Evolutionary conservation across 2,797 vertebrate genomes (phyloP).

Genomic region (Masticophis lateralis): DNA sequence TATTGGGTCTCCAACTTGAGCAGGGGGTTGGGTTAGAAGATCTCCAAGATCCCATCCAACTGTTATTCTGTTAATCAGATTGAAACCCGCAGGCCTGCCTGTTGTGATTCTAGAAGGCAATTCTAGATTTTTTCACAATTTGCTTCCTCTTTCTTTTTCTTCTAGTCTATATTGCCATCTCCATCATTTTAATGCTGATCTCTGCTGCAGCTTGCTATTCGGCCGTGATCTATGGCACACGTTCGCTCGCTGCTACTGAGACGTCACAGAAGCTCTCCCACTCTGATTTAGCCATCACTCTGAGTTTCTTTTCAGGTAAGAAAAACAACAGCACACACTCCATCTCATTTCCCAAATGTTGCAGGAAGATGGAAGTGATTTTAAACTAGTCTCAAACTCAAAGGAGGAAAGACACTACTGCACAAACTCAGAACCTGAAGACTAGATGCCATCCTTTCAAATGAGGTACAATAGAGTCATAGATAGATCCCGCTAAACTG

Average conservation of each 20-base stretch:
- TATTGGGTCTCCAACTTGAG: neutral
- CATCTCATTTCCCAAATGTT: neutral
- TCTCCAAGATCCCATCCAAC: neutral
- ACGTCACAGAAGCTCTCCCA: neutral
- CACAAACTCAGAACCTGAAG: neutral
- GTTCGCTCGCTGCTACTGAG: neutral
- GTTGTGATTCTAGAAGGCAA: neutral
- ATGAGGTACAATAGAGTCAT: too few relatives aligned
- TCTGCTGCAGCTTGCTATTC: neutral
- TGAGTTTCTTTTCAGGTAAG: slow-evolving; percentile 12
- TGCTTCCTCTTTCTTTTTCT: neutral
- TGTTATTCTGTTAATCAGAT: neutral
- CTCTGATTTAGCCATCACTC: neutral
- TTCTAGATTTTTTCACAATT: neutral
- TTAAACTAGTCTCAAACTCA: neutral
- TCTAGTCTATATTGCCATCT: slow-evolving; percentile 38
- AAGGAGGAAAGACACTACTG: neutral
- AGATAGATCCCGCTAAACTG: neutral
- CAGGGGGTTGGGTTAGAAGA: neutral
- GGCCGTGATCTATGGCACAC: slow-evolving; percentile 3
- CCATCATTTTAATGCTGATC: slow-evolving; percentile 14
- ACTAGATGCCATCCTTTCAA: neutral
- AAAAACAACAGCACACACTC: neutral
- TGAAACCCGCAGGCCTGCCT: neutral
- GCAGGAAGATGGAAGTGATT: neutral